Base-by-base conservation (phyloP, 2,113 vertebrate genomes). In the Sigmodon hispidus region DNA sequence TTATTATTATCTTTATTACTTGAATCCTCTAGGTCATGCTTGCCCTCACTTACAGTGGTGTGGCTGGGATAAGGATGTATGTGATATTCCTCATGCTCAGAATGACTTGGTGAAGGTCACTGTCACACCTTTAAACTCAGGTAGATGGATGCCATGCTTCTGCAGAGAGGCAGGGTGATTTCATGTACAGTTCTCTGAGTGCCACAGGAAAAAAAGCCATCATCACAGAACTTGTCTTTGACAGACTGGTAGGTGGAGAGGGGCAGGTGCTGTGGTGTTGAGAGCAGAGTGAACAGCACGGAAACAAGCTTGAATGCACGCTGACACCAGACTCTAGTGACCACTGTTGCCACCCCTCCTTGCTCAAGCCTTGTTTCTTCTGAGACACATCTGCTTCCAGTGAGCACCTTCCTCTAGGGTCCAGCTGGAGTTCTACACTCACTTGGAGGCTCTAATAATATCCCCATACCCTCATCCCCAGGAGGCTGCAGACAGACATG, bases 391-490 rank as follows among this genome's bases (percentile, higher is more conserved):
- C 76, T 90, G 63, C 4, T 73, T 84, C 40, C 11, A 52, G 61
- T 1, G 1, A 55, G 22, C 4, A 5, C 31, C 7, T 40, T 15
- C 75, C 26, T 40, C 59, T 67, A 59, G 31, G 17, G 50, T 13
- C 45, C 43, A 43, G 81, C 83, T 85, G n/a, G 59, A 75, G 22
- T 70, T 16, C 40, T 77, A 29, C 19, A 2, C 22, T 87, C 84
- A 52, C 70, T 59, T n/a, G 61, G 76, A 96, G 36, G 43, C 55
- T 83, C 50, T 84, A 43, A 83, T 87, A 90, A 75, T 70, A n/a
- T 69, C 77, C 21, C 63, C 7, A n/a, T 5, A 16, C 73, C 67
- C 0, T 69, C 52, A 17, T 19, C 6, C 5, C 85, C 50, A 31
- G 63, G 69, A 72, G 48, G 84, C 26, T 63, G 69, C 69, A n/a